Conservation (phyloP, 2,888 invertebrate species). For the Drosophila incognita region DNA sequence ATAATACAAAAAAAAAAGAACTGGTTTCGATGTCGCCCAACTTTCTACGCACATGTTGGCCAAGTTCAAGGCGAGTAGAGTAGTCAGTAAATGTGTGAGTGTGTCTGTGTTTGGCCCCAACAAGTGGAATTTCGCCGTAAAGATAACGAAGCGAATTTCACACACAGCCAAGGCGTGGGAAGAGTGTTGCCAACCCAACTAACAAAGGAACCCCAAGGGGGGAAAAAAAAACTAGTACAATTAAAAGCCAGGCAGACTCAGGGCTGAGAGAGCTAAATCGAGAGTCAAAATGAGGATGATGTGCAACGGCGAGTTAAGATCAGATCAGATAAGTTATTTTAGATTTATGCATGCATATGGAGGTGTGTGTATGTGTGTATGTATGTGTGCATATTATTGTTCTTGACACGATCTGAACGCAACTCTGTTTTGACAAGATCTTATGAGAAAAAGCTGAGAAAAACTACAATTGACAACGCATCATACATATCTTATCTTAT, state of each 20-base stretch:
- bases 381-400: neutral
- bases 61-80: conserved; percentile 50
- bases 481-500: neutral
- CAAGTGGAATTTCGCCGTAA: conserved; percentile 55
- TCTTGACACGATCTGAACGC: conserved; percentile 18
- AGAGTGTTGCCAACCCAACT: conserved; percentile 41
- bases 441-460: neutral
- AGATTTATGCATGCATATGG: neutral
- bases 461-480: neutral
- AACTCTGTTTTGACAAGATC: conserved; percentile 15
- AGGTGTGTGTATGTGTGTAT: neutral
- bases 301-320: conserved; percentile 46
- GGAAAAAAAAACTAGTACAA: conserved; percentile 33
- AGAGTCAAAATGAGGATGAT: conserved; percentile 15
- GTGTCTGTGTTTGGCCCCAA: conserved; percentile 22
- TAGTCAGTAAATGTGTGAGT: neutral
- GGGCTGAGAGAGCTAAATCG: neutral
- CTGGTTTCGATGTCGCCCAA: conserved; percentile 45
- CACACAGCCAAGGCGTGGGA: conserved; percentile 62
- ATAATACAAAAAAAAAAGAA: conserved; percentile 1
- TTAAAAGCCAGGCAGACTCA: conserved; percentile 52
- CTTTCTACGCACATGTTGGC: conserved; percentile 61
- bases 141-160: conserved; percentile 37
- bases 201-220: conserved; percentile 7
- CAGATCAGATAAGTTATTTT: conserved; percentile 43